Evolutionary conservation across 2,888 invertebrate genomes (phyloP), one percentile per base, ranked within the genome.

Genomic region (Hirtodrosophila alboralis): DNA sequence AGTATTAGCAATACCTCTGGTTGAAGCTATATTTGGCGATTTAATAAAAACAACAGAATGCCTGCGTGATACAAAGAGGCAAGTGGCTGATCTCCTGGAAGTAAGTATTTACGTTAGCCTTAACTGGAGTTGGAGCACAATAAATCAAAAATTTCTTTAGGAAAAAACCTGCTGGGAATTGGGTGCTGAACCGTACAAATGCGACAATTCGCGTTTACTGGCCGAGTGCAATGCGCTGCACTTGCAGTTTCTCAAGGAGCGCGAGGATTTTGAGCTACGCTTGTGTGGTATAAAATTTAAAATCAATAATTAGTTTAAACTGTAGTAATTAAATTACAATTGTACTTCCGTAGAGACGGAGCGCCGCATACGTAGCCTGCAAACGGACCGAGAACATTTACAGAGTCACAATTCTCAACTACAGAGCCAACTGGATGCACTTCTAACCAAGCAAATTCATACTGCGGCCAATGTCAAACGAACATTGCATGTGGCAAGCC

Each of bases 1-100:
- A 0, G 90, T 94, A 9, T 96, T 97, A 65, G 94, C 95, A 36
- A 92, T 97, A 31, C 94, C 96, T 28, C 91, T 98, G 66, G 95
- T 97, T 70, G 95, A 96, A 90, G 94, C 93, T 86, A 90, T 98
- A 57, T 91, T 97, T 48, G 94, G 94, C 36, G 97, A 98, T 91
- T 92, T 97, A 57, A 92, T 97, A 61, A 95, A 95, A 88, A 97
- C 97, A 6, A 97, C 96, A n/a, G 94, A 95, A 74, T 96, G 95
- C 86, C 91, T 97, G 49, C 94, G 96, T 86, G 95, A 96, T 91
- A 95, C 96, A 67, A 97, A 97, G 92, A 92, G 94, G 61, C 91
- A 95, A 75, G 94, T 95, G 4, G 93, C 94, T 87, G 93, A 94
- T 78, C 93, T 94, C 45, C 89, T 93, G 26, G 93, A 94, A 91